phyloP scores from a whole-genome alignment of 2,888 invertebrate species.

The Achlya flavicornis region DNA sequence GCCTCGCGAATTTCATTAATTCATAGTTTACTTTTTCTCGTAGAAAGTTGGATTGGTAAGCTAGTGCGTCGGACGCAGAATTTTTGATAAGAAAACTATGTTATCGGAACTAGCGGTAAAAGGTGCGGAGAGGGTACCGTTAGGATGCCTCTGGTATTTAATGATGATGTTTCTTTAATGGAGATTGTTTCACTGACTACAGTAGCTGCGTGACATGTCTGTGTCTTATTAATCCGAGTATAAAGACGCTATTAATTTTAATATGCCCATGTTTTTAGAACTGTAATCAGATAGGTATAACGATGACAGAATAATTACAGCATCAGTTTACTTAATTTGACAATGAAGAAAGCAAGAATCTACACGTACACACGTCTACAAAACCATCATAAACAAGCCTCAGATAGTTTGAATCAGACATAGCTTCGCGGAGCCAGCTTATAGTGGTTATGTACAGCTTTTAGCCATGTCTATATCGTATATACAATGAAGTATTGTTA shows the following conservation, averaged over 20 bases:
- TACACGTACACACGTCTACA: background rate
- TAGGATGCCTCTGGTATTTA: background rate
- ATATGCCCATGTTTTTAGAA: background rate
- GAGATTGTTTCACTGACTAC: background rate
- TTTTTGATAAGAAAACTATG: constrained; percentile 55
- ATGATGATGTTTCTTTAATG: constrained; percentile 8
- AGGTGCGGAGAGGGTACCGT: constrained; percentile 10
- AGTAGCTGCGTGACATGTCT: background rate
- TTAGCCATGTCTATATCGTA: background rate
- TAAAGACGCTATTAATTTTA: background rate
- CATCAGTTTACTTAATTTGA: background rate
- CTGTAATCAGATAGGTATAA: background rate
- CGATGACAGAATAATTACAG: background rate
- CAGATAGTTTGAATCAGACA: no score
- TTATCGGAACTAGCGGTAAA: constrained; percentile 41
- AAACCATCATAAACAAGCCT: no score
- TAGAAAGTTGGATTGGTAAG: background rate
- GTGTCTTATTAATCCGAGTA: background rate
- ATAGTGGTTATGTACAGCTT: no score
- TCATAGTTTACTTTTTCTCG: background rate
- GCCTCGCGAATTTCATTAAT: background rate
- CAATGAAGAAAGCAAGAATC: background rate
- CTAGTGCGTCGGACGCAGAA: constrained; percentile 16
- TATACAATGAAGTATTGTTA: background rate
- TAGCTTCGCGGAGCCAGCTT: no score